These are phyloP conservation scores for Sebastes baramenuke DNA, from an alignment of 2,797 vertebrate genomes.

Conservation along the genomic window DNA sequence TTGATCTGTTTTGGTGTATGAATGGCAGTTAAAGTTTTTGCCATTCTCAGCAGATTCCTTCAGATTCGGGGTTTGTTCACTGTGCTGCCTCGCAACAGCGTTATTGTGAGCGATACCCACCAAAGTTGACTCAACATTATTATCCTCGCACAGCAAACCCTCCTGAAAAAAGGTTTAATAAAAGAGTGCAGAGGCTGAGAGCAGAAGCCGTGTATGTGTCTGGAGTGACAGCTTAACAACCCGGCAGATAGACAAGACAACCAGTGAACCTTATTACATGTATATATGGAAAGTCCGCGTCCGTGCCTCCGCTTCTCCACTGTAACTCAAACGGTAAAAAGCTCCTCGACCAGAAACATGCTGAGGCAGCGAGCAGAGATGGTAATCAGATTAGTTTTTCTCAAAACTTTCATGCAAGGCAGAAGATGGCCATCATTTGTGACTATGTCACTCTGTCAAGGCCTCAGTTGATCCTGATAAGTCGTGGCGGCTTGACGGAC, in stretches of 20 bases:
- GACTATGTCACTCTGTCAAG: constrained; percentile 70
- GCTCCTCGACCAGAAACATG: constrained; percentile 43
- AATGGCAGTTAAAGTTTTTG: constrained; percentile 4
- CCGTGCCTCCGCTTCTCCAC: constrained; percentile 9
- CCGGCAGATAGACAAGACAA: constrained; percentile 31
- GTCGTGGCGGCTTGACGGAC: constrained; percentile 63
- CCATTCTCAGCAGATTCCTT: not conserved
- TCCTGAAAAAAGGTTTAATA: constrained; percentile 30
- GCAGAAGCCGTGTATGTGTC: constrained; percentile 13
- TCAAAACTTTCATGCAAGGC: constrained; percentile 54
- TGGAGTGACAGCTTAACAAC: constrained; percentile 39
- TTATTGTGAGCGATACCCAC: constrained; percentile 16
- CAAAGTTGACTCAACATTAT: constrained; percentile 24
- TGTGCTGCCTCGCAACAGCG: not conserved
- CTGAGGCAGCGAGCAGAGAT: constrained; percentile 65
- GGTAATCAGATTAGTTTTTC: constrained; percentile 73
- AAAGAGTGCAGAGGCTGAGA: constrained; percentile 29
- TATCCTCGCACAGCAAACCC: constrained; percentile 9
- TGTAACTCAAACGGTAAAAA: constrained; percentile 40
- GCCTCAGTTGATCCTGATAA: constrained; percentile 63
- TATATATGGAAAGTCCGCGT: constrained; percentile 49
- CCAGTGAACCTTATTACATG: constrained; percentile 37
- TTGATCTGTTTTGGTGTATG: not conserved
- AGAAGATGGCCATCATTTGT: constrained; percentile 64
- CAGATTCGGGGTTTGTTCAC: not conserved